Conservation (phyloP, 30 jellyfish, hydroid and myxozoan genomes). For the Hydractinia echinata region DNA sequence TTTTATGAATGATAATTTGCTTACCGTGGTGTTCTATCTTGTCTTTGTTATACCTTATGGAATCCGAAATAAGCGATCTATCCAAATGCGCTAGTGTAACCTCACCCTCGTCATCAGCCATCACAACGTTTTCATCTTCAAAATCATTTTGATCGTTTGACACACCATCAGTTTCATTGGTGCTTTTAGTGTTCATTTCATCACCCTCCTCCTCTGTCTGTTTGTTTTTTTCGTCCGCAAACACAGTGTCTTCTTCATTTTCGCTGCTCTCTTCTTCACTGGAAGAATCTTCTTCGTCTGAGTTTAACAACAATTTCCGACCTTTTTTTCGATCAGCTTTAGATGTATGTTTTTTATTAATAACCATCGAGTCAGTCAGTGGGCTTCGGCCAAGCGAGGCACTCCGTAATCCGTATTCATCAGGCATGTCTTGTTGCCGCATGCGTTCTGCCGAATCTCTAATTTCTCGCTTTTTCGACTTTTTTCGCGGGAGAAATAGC, state of each 20-base stretch:
- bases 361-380: conserved; percentile 18
- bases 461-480: conserved; percentile 16
- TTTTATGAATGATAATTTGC: conserved; percentile 12
- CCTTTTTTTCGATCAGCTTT: conserved; percentile 31
- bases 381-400: conserved; percentile 27
- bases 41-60: conserved; percentile 27
- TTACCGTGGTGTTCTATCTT: conserved; percentile 38
- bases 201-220: background rate
- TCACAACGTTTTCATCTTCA: background rate
- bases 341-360: conserved; percentile 25
- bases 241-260: conserved; percentile 21
- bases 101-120: background rate
- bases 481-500: conserved; percentile 29
- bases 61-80: conserved; percentile 4
- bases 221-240: conserved; percentile 24
- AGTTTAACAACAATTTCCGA: background rate
- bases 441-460: conserved; percentile 35
- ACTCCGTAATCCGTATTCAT: background rate
- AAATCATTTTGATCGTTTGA: background rate
- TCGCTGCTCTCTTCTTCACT: conserved; percentile 33
- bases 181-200: background rate
- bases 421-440: conserved; percentile 14
- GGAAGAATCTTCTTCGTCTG: background rate
- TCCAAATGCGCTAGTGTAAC: background rate
- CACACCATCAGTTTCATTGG: background rate